Percentiles rank a stretch among this genome's conserved stretches.
These are phyloP conservation scores for Aphyosemion australe DNA, from an alignment of 2,113 vertebrate species.

Conservation along the genomic window DNA sequence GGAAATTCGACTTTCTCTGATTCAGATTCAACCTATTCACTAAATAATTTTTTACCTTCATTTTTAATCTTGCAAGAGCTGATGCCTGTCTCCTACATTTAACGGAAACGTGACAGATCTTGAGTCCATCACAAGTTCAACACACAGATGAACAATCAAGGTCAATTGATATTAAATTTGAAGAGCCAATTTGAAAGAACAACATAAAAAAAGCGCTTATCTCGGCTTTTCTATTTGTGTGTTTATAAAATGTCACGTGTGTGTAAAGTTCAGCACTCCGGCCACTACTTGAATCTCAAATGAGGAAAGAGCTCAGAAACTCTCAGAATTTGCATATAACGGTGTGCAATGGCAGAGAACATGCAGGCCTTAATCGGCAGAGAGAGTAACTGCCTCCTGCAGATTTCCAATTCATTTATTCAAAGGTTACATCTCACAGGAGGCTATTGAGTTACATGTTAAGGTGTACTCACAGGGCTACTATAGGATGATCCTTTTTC, in stretches of 20 bases:
- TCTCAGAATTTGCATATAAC: slow-evolving; percentile 13
- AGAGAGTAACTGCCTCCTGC: slow-evolving; percentile 27
- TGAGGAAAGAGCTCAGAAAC: neutral
- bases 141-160: too few relatives aligned
- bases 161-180: slow-evolving; percentile 19
- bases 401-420: slow-evolving; percentile 37
- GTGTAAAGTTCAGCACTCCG: slow-evolving; percentile 23
- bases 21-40: neutral
- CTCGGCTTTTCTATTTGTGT: neutral
- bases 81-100: neutral
- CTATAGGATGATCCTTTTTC: neutral
- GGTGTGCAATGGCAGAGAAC: neutral
- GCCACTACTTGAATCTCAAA: neutral
- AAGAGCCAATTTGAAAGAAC: slow-evolving; percentile 7
- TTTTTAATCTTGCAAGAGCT: neutral
- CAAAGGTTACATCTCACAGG: slow-evolving; percentile 30
- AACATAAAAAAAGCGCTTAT: slow-evolving; percentile 10
- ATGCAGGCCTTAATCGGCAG: slow-evolving; percentile 1
- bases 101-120: neutral
- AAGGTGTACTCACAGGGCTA: neutral
- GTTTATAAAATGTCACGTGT: slow-evolving; percentile 5
- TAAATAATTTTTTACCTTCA: neutral
- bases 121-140: neutral
- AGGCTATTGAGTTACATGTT: slow-evolving; percentile 23
- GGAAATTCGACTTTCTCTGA: neutral